Evolutionary conservation across 2,888 invertebrate species (phyloP).

Genomic region (Agyllia agylla): DNA sequence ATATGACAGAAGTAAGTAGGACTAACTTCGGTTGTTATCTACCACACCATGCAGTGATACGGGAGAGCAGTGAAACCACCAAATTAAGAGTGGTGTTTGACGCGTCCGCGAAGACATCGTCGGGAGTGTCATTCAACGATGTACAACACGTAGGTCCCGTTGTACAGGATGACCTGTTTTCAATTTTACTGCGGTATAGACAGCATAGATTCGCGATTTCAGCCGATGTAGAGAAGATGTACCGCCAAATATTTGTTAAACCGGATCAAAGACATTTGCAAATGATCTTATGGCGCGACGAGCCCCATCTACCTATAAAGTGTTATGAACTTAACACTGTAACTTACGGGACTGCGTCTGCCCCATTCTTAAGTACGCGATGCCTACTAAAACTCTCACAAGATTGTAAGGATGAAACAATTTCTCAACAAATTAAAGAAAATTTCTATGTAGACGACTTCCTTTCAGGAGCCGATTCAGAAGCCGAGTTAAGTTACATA

Average conservation of each 20-base stretch:
- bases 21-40: conserved; percentile 49
- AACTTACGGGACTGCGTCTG: conserved; percentile 21
- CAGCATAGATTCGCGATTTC: conserved; percentile 47
- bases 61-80: conserved; percentile 56
- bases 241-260: conserved; percentile 39
- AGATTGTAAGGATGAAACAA: neutral
- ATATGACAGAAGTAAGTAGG: conserved; percentile 33
- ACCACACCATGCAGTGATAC: conserved; percentile 71
- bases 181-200: conserved; percentile 61
- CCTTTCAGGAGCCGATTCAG: conserved; percentile 1
- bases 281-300: conserved; percentile 62
- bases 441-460: conserved; percentile 37
- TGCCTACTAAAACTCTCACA: conserved; percentile 29
- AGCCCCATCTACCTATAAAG: conserved; percentile 9
- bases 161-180: conserved; percentile 62
- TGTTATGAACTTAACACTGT: conserved; percentile 25
- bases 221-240: conserved; percentile 55
- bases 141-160: conserved; percentile 55
- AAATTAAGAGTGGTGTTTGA: conserved; percentile 25
- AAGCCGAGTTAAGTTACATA: conserved; percentile 21
- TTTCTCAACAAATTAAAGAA: conserved; percentile 25
- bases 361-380: conserved; percentile 38
- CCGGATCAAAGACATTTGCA: conserved; percentile 54
- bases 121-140: conserved; percentile 69
- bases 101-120: conserved; percentile 48